Conservation (phyloP, 2,113 vertebrate species). For the Lepus timidus region DNA sequence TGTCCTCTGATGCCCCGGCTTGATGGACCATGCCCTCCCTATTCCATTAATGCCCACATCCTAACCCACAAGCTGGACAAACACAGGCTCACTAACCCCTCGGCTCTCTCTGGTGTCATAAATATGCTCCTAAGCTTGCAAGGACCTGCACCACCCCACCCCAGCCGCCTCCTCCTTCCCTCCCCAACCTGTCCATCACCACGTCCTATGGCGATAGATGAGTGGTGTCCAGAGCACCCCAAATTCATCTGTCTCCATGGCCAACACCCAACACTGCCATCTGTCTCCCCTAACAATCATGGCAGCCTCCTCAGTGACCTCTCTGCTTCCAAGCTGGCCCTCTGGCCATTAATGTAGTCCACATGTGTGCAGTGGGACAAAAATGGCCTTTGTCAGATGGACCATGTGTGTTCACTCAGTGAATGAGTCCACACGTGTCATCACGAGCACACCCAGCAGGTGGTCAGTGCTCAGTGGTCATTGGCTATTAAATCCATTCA, state of each 20-base stretch:
- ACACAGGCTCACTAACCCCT: not conserved
- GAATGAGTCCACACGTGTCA: not conserved
- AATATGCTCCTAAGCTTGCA: not conserved
- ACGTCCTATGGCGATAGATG: not conserved
- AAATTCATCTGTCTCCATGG: accelerated
- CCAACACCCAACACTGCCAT: not conserved
- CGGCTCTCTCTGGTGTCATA: not conserved
- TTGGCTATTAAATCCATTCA: too few relatives aligned
- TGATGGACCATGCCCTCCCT: not conserved
- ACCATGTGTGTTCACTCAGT: not conserved
- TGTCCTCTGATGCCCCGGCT: not conserved
- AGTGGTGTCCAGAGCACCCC: not conserved
- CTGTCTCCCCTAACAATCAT: not conserved
- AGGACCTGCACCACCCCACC: too few relatives aligned
- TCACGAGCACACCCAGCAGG: not conserved
- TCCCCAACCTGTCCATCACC: too few relatives aligned
- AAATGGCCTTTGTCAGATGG: not conserved
- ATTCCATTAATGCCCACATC: not conserved
- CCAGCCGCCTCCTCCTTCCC: not conserved
- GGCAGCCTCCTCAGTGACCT: too few relatives aligned
- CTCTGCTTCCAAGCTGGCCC: not conserved
- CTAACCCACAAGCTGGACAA: not conserved
- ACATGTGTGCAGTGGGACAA: not conserved
- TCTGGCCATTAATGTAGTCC: too few relatives aligned
- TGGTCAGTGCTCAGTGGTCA: too few relatives aligned